Base-by-base conservation (phyloP, 2,888 invertebrate genomes). In the Taphrorychus bicolor region DNA sequence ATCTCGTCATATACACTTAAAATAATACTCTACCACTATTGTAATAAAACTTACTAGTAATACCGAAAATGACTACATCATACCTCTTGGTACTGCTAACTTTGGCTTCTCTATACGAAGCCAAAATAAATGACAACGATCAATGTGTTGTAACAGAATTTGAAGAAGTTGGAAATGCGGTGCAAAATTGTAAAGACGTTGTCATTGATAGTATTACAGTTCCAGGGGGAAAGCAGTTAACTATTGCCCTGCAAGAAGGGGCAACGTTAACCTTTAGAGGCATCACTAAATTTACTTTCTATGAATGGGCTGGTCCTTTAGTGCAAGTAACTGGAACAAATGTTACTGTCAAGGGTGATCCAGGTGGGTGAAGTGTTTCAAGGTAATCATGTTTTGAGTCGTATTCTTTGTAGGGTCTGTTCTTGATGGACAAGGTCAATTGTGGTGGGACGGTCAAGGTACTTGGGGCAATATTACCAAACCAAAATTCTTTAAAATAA, bases 301-400 rank as follows among this genome's bases (percentile, higher is more conserved):
- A 16, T 32, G 56, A 57, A 17, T 69, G 69, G 64, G 51, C 16
- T 19, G 64, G 68, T 17, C 63, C 68, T 45, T 42, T 69, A n/a
- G 32, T 69, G 3, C 4, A 4, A 1, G 45, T 69, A 32, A 11
- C 18, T 1, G 64, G 69, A 1, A 48, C 19, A 0, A 51, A 60
- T 32, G 19, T 69, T 57, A 23, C 3, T 17, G 45, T 69, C 1
- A 45, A 3, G 45, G 69, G 69, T 17, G 69, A 65, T 51, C 16
- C 54, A 21, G 60, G 69, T 71, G 54, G 2, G 1, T 23, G 3
- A 53, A 7, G 2, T 23, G 2, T 16, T n/a, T 2, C 2, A n/a
- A 45, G 7, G 1, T 18, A 45, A 40, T 16, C 40, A 16, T 18
- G 14, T 57, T 11, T 23, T 24, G n/a, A 5, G 16, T 16, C n/a